These are phyloP conservation scores for Pangasius larnaudii DNA, from an alignment of 2,797 vertebrate genomes.

Conservation along the genomic window DNA sequence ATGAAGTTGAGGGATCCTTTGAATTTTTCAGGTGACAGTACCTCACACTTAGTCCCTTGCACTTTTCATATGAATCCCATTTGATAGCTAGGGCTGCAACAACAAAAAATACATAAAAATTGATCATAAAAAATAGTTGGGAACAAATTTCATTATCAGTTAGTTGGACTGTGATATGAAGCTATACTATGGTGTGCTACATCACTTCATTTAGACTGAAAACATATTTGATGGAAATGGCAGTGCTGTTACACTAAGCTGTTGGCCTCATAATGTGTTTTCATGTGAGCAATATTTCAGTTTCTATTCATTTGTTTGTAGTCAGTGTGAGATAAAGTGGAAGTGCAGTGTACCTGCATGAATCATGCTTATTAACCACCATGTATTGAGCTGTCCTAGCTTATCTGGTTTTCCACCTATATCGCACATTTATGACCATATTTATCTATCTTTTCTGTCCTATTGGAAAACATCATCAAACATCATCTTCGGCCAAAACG, in stretches of 20 bases:
- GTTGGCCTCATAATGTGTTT: neutral
- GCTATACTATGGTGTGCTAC: neutral
- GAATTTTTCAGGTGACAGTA: slow-evolving; percentile 82
- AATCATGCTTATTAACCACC: neutral
- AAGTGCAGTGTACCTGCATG: neutral
- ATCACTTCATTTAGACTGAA: neutral
- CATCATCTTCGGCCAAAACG: neutral
- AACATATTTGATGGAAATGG: neutral
- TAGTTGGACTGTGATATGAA: neutral
- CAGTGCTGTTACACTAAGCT: neutral
- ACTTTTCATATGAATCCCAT: neutral
- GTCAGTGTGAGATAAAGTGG: neutral
- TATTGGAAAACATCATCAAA: neutral
- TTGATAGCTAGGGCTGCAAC: neutral
- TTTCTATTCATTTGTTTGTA: neutral
- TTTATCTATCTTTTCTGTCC: neutral
- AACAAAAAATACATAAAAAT: neutral
- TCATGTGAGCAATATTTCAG: neutral
- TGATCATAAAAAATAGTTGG: neutral
- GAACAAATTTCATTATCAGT: neutral
- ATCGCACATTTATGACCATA: neutral
- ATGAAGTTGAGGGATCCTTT: slow-evolving; percentile 80
- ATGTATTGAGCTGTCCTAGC: neutral
- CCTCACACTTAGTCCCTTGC: neutral
- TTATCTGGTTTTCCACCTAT: neutral